These are phyloP conservation scores for Nothobranchius kuhntae DNA, from an alignment of 2,113 vertebrate species.

Conservation along the genomic window DNA sequence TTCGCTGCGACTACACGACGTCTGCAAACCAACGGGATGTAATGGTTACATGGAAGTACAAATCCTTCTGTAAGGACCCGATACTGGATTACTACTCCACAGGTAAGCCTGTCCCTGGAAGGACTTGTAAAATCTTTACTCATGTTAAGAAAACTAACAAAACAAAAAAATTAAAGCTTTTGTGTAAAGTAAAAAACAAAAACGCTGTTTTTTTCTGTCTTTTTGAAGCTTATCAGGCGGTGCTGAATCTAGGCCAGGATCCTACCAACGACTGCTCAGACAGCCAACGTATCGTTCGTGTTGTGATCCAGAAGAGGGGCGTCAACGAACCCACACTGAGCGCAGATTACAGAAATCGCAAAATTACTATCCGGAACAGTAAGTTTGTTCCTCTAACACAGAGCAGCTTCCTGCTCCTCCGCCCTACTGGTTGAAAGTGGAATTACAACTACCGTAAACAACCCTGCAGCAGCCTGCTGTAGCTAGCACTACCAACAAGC, in stretches of 20 bases:
- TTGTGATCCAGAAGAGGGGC: conserved; percentile 89
- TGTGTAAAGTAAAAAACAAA: too few relatives aligned
- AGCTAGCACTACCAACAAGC: too few relatives aligned
- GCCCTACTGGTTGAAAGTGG: too few relatives aligned
- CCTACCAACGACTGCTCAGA: conserved; percentile 90
- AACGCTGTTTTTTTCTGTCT: not conserved
- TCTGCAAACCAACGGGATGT: conserved; percentile 87
- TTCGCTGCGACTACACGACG: conserved; percentile 93
- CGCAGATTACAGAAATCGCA: conserved; percentile 87
- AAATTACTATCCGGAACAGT: conserved; percentile 94
- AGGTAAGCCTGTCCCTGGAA: conserved; percentile 69
- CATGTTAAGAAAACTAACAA: too few relatives aligned
- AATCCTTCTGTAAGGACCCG: conserved; percentile 97
- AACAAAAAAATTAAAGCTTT: too few relatives aligned
- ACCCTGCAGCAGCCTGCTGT: too few relatives aligned
- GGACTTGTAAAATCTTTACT: too few relatives aligned
- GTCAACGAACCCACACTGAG: conserved; percentile 86
- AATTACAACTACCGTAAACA: too few relatives aligned
- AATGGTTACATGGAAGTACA: conserved; percentile 91
- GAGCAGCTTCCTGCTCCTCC: too few relatives aligned
- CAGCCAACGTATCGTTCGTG: conserved; percentile 86
- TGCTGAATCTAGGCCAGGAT: conserved; percentile 89
- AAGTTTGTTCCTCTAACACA: conserved; percentile 52
- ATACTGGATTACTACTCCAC: conserved; percentile 91
- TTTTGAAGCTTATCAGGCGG: conserved; percentile 86